These are phyloP conservation scores for Bergia puertoricense DNA, from an alignment of 92 coral and sea anemone genomes.

Conservation along the genomic window DNA sequence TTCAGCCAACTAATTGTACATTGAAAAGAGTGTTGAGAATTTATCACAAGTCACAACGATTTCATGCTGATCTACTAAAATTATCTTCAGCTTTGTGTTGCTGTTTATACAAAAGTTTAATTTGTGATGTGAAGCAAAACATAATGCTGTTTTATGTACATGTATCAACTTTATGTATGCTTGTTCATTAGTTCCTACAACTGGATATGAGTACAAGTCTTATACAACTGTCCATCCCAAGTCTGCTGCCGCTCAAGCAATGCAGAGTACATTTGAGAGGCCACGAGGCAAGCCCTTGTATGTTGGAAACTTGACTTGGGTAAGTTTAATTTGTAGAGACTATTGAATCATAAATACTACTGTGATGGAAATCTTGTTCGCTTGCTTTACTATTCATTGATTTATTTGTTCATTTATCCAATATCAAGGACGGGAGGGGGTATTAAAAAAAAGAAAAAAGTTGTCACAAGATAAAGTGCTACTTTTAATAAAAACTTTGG, in stretches of 20 bases:
- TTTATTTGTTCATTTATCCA: no score
- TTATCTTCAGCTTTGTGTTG: neutral
- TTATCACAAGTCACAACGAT: neutral
- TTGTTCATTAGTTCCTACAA: constrained; percentile 39
- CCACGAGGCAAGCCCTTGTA: constrained; percentile 90
- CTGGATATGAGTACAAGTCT: constrained; percentile 90
- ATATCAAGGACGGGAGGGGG: no score
- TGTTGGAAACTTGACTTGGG: constrained; percentile 99
- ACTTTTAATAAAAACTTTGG: no score
- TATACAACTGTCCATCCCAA: constrained; percentile 97
- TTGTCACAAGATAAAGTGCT: no score
- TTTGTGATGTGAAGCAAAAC: no score
- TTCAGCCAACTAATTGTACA: no score
- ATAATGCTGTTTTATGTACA: neutral
- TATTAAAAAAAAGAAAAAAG: no score
- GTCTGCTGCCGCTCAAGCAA: constrained; percentile 83
- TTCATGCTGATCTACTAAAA: no score
- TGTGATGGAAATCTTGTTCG: no score
- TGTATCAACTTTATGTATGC: neutral
- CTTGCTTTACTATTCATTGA: no score
- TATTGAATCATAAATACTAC: neutral
- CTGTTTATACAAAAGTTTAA: neutral
- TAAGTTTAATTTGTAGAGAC: constrained; percentile 41
- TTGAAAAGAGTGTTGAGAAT: no score
- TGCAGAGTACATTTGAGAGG: constrained; percentile 75